These are phyloP conservation scores for Oriolus oriolus DNA, from an alignment of 2,113 vertebrate genomes.

Conservation along the genomic window DNA sequence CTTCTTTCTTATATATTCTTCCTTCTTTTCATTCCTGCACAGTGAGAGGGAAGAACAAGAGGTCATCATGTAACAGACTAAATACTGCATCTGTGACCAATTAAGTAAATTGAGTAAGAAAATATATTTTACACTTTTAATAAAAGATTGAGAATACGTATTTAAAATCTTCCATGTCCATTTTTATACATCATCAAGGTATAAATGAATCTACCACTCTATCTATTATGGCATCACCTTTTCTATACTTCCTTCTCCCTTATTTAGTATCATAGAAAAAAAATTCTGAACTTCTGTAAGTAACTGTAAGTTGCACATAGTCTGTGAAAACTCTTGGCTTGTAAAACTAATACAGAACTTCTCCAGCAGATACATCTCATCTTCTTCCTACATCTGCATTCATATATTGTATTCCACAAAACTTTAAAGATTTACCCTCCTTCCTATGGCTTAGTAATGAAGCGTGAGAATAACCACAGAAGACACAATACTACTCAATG, in stretches of 20 bases:
- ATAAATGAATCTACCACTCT: not conserved
- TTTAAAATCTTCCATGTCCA: not conserved
- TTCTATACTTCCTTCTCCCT: not conserved
- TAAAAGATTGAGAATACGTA: not conserved
- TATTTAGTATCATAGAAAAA: not conserved
- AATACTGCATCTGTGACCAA: not conserved
- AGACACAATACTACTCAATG: not conserved
- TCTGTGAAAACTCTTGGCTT: not conserved
- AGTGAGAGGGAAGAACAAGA: not conserved
- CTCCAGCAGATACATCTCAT: not conserved
- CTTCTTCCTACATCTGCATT: not conserved
- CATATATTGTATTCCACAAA: not conserved
- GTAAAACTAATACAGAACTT: not conserved
- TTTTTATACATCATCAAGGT: not conserved
- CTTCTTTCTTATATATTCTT: constrained; percentile 76
- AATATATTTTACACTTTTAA: not conserved
- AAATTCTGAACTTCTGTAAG: not conserved
- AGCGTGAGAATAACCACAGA: not conserved
- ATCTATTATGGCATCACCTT: not conserved
- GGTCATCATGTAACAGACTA: not conserved
- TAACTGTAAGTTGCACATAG: not conserved
- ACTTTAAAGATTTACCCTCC: not conserved
- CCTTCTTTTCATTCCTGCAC: constrained; percentile 83
- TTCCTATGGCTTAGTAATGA: not conserved
- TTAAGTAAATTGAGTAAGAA: not conserved